Evolutionary conservation across 2,888 invertebrate genomes (phyloP).

Genomic region (Drosophila incognita): DNA sequence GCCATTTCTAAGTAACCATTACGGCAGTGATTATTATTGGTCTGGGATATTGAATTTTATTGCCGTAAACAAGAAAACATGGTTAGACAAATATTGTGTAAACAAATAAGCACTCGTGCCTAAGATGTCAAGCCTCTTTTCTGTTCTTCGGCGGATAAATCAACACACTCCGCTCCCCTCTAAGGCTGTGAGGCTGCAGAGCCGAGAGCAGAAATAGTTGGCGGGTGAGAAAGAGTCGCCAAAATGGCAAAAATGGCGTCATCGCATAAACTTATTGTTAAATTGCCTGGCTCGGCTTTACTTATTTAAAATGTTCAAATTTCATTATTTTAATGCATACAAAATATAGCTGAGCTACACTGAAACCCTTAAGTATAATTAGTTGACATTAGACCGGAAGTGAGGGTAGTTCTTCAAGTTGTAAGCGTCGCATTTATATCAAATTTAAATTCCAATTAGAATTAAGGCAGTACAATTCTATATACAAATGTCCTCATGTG

Average conservation of each 20-base stretch:
- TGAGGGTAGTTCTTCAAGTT: neutral
- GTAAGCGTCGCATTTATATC: neutral
- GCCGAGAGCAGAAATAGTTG: constrained; percentile 1
- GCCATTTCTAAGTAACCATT: constrained; percentile 11
- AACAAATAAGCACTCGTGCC: constrained; percentile 44
- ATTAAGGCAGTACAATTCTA: neutral
- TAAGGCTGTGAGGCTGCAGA: neutral
- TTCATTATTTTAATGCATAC: constrained; percentile 4
- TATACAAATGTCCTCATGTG: constrained; percentile 15
- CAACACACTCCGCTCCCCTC: constrained; percentile 3
- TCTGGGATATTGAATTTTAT: constrained; percentile 46
- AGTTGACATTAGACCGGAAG: neutral
- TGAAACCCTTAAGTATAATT: neutral
- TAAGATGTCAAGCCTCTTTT: neutral
- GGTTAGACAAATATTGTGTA: constrained; percentile 36
- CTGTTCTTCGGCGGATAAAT: constrained; percentile 8
- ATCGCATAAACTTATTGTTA: constrained; percentile 7
- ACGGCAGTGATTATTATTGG: constrained; percentile 52
- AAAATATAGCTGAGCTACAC: neutral
- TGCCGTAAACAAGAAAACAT: constrained; percentile 62
- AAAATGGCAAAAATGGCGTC: constrained; percentile 20
- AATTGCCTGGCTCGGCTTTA: neutral
- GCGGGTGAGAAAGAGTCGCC: neutral
- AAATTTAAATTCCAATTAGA: neutral
- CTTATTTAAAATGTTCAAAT: constrained; percentile 11